These are phyloP conservation scores for Chrysocyon brachyurus DNA, from an alignment of 2,797 vertebrate genomes.

Conservation along the genomic window DNA sequence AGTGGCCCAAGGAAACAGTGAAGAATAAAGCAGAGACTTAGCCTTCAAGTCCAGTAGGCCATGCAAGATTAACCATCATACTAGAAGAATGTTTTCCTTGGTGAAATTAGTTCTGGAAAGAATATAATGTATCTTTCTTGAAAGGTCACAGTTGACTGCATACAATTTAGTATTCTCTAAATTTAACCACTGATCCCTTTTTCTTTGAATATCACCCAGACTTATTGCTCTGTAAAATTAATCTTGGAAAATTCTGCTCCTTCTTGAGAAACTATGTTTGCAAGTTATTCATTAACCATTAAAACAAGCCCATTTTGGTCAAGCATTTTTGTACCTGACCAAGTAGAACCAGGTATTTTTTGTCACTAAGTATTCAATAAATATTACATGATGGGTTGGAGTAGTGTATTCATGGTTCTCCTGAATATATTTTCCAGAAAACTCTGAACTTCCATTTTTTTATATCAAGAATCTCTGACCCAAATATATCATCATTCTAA, in stretches of 20 bases:
- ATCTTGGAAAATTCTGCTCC: neutral
- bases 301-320: neutral
- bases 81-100: neutral
- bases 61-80: too few species aligned
- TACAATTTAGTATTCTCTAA: neutral
- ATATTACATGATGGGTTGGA: neutral
- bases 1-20: neutral
- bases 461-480: neutral
- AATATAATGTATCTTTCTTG: too few species aligned
- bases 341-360: neutral
- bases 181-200: neutral
- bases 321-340: neutral
- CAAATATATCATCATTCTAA: neutral
- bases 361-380: neutral
- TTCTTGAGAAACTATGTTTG: slow-evolving; percentile 13
- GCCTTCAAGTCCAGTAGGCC: neutral
- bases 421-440: neutral
- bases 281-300: neutral
- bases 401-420: neutral
- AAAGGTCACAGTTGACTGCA: neutral
- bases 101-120: neutral
- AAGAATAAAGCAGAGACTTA: neutral
- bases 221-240: neutral
- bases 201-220: neutral
- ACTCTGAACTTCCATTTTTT: neutral